Percentiles rank a stretch among this genome's conserved stretches.
These are phyloP conservation scores for Barnardius zonarius DNA, from an alignment of 2,113 vertebrate species.

Conservation along the genomic window DNA sequence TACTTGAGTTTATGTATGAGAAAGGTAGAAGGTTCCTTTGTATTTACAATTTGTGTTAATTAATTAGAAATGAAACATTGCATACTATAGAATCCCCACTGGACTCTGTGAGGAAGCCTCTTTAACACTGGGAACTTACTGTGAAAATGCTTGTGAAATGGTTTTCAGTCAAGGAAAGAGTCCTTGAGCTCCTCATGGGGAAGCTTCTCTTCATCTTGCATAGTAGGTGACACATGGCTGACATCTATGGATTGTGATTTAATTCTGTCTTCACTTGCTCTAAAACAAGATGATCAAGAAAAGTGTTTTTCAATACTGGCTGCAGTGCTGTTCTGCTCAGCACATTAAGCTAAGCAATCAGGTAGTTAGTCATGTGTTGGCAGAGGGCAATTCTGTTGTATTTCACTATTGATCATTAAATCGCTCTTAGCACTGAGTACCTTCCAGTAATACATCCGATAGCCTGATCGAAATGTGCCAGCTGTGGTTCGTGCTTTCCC, in stretches of 20 bases:
- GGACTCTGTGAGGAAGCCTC: neutral
- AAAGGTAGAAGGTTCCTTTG: neutral
- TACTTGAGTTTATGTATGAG: neutral
- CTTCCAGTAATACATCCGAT: neutral
- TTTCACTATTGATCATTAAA: neutral
- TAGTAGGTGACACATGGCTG: neutral
- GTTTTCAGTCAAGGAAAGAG: neutral
- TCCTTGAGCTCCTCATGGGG: neutral
- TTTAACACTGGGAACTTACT: neutral
- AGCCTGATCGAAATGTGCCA: neutral
- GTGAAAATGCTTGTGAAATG: neutral
- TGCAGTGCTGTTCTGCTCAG: neutral
- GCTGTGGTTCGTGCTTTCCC: accelerated
- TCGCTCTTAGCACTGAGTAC: neutral
- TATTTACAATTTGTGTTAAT: neutral
- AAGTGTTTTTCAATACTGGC: neutral
- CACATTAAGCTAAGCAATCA: neutral
- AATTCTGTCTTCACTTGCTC: neutral
- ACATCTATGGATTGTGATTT: neutral
- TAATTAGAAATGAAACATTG: neutral
- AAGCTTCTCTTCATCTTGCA: neutral
- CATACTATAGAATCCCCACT: neutral
- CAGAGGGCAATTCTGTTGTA: neutral
- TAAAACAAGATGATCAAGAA: neutral
- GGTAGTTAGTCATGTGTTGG: neutral